Conservation (phyloP, 2,888 invertebrate species). For the Habrosyne pyritoides region DNA sequence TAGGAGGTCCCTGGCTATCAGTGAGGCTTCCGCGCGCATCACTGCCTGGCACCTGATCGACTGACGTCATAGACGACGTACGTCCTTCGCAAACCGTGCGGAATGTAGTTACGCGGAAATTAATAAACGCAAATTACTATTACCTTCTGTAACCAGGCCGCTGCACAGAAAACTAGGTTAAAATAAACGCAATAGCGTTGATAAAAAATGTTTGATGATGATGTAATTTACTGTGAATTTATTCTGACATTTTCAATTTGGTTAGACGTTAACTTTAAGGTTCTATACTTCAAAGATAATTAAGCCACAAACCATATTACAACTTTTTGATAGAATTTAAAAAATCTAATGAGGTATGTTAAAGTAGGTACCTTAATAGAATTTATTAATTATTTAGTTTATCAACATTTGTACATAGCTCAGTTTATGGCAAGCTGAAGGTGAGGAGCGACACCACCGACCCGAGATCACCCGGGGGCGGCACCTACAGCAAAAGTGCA, state of each 20-base stretch:
- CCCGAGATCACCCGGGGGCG: too few relatives aligned
- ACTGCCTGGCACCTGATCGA: conserved; percentile 73
- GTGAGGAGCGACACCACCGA: too few relatives aligned
- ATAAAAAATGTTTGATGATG: conserved; percentile 29
- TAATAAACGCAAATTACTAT: conserved; percentile 70
- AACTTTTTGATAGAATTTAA: too few relatives aligned
- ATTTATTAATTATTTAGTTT: too few relatives aligned
- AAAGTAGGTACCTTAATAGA: too few relatives aligned
- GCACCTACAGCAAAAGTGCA: too few relatives aligned
- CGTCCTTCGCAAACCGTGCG: conserved; percentile 61
- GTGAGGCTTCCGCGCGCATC: conserved; percentile 67
- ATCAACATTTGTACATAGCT: too few relatives aligned
- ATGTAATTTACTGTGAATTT: conserved; percentile 49
- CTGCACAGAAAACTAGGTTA: conserved; percentile 62
- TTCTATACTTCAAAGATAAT: background rate
- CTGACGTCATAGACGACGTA: conserved; percentile 71
- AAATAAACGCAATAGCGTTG: conserved; percentile 48
- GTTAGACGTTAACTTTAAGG: background rate
- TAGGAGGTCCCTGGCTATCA: conserved; percentile 72
- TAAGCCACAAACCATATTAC: too few relatives aligned
- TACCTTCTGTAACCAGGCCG: conserved; percentile 63
- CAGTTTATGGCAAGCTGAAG: too few relatives aligned
- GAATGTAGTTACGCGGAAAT: conserved; percentile 69
- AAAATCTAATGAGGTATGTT: too few relatives aligned
- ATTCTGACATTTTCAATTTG: conserved; percentile 30